These are phyloP conservation scores for Eupithecia insigniata DNA, from an alignment of 2,888 invertebrate species.

Conservation along the genomic window DNA sequence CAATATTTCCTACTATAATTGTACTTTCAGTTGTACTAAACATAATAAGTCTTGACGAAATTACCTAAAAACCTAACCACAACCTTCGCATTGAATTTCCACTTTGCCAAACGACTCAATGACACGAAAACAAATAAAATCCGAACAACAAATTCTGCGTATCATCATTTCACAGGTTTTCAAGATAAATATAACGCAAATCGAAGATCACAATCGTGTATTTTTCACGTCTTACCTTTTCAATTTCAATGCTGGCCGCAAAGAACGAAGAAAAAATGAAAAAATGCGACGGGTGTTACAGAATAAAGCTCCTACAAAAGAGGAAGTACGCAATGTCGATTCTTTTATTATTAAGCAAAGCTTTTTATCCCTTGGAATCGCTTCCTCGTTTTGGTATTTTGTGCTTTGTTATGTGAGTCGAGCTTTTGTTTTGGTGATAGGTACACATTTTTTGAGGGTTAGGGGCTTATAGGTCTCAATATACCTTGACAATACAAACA, in stretches of 20 bases:
- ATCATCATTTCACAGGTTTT: background rate
- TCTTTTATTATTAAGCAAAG: conserved; percentile 28
- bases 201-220: conserved; percentile 2
- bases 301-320: conserved; percentile 18
- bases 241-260: conserved; percentile 16
- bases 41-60: background rate
- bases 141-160: conserved; percentile 1
- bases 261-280: conserved; percentile 3
- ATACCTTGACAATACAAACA: background rate
- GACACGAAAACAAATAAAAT: background rate
- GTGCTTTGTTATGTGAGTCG: conserved; percentile 13
- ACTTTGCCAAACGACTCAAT: background rate
- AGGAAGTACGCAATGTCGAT: conserved; percentile 21
- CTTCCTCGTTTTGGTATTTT: conserved; percentile 17
- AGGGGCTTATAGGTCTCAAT: background rate
- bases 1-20: background rate
- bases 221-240: conserved; percentile 20
- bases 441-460: conserved; percentile 1
- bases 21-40: background rate
- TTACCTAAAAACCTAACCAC: background rate
- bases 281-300: conserved; percentile 9
- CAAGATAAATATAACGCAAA: conserved; percentile 3
- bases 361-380: conserved; percentile 25
- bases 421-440: conserved; percentile 17
- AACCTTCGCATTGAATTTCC: background rate